Evolutionary conservation across 2,797 vertebrate genomes (phyloP), one percentile per base, ranked within the genome.

Genomic region (Sebastes hubbsi): DNA sequence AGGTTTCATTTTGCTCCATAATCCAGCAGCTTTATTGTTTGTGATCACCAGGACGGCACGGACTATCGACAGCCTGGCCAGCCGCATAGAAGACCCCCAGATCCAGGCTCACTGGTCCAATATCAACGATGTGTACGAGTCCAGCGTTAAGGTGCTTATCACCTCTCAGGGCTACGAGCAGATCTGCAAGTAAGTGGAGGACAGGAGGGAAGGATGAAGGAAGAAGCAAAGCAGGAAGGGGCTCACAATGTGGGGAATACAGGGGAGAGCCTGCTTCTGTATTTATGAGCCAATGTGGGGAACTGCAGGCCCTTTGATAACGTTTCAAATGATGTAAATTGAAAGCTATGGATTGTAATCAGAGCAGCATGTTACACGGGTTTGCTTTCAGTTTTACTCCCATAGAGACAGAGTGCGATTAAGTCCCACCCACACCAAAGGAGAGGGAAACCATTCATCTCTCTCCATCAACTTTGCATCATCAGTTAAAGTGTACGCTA

Each of bases 81-180:
- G 97, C 85, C 97, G 97, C 13, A 97, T 99, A 10, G 99, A 99
- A 78, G 99, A 99, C 88, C 99, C 99, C 10, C 99, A 99, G 95
- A 98, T 99, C 84, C 99, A 99, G 90, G 99, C 99, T 25, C 99
- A 99, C 80, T 99, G 99, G 99, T 99, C 99, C 72, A 99, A 98
- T 87, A 99, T 99, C 78, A 99, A 98, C 24, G 97, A 99, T 3
- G 98, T 99, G 63, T 99, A 98, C 6, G 99, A 99, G 88, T 99
- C 99, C 68, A 99, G 98, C 14, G 98, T 99, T 72, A 99, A 99
- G 91, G 98, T 99, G 75, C 96, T 99, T 78, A 99, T 99, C 90
- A 99, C 99, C 2, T 99, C 99, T 9, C 99, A 99, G 92, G 98
- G 99, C 77, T 99, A 99, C 8, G 99, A 99, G 87, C 99, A 99